A percentile compares a stretch with the other conserved stretches of the same genome.
phyloP scores from a whole-genome alignment of 2,888 invertebrate species.

The Eutolmus rufibarbis region DNA sequence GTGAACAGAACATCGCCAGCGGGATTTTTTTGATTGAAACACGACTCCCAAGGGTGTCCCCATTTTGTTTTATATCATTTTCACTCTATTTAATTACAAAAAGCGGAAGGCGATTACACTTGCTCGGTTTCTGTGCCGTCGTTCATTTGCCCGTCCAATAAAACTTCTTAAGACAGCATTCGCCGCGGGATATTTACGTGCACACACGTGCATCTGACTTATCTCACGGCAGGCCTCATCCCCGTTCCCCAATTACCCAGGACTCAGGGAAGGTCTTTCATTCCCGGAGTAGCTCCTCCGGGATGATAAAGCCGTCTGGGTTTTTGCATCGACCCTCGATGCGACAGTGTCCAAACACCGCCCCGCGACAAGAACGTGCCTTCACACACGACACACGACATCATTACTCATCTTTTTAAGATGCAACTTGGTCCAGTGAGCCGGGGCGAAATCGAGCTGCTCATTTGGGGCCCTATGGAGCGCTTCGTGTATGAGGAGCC shows the following conservation, averaged over 20 bases:
- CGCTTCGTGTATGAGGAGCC: background rate
- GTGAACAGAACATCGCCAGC: background rate
- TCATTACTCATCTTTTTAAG: constrained; percentile 35
- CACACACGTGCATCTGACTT: background rate
- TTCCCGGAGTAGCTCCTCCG: background rate
- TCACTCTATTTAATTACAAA: background rate
- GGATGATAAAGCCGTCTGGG: background rate
- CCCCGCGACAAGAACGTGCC: background rate
- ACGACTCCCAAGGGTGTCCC: background rate
- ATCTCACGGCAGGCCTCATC: background rate
- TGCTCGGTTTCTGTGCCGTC: background rate
- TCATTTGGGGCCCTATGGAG: background rate
- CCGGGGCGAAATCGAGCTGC: background rate
- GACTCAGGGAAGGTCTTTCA: background rate
- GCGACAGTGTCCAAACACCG: background rate
- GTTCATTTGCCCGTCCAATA: background rate
- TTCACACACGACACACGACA: background rate
- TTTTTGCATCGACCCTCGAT: background rate
- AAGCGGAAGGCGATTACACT: background rate
- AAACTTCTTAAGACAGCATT: background rate
- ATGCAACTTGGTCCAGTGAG: background rate
- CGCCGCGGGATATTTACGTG: background rate
- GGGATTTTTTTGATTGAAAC: background rate
- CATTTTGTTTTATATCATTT: background rate
- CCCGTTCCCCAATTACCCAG: background rate